These are phyloP conservation scores for Beris chalybata DNA, from an alignment of 2,888 invertebrate genomes.

Conservation along the genomic window DNA sequence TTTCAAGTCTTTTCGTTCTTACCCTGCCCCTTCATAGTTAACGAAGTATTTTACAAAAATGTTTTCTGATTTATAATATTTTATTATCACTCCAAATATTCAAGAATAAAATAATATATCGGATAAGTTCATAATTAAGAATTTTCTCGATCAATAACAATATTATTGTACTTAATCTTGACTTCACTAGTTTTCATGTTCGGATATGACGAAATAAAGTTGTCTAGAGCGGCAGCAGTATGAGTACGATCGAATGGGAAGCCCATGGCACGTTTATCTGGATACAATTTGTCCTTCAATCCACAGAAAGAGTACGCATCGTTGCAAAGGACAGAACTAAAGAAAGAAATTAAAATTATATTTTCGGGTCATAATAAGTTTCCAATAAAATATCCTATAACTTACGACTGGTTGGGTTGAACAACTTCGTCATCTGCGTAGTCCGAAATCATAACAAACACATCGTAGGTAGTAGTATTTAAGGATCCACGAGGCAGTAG, in stretches of 20 bases:
- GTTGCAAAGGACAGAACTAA: conserved; percentile 55
- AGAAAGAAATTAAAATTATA: neutral
- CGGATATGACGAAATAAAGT: conserved; percentile 61
- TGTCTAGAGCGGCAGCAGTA: conserved; percentile 62
- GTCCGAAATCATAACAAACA: conserved; percentile 80
- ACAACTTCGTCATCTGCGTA: conserved; percentile 63
- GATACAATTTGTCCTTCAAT: conserved; percentile 67
- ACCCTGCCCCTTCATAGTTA: no score
- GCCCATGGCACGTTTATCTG: conserved; percentile 69
- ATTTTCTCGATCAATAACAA: conserved; percentile 23
- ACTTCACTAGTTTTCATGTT: conserved; percentile 73
- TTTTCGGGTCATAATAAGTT: neutral
- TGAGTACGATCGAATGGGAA: conserved; percentile 60
- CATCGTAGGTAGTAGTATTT: conserved; percentile 67
- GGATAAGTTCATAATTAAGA: neutral
- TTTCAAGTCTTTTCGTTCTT: no score
- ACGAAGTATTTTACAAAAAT: no score
- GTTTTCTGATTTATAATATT: no score
- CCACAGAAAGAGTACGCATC: conserved; percentile 73
- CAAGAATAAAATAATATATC: no score
- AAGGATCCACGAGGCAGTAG: conserved; percentile 71
- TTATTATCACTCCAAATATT: no score
- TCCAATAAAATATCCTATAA: neutral
- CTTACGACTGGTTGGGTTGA: conserved; percentile 42
- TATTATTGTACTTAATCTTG: conserved; percentile 62